A percentile compares a stretch with the other conserved stretches of the same genome.
These are phyloP conservation scores for Panagrolaimus sp. DNA, from an alignment of 1,140 invertebrate genomes.

Conservation along the genomic window DNA sequence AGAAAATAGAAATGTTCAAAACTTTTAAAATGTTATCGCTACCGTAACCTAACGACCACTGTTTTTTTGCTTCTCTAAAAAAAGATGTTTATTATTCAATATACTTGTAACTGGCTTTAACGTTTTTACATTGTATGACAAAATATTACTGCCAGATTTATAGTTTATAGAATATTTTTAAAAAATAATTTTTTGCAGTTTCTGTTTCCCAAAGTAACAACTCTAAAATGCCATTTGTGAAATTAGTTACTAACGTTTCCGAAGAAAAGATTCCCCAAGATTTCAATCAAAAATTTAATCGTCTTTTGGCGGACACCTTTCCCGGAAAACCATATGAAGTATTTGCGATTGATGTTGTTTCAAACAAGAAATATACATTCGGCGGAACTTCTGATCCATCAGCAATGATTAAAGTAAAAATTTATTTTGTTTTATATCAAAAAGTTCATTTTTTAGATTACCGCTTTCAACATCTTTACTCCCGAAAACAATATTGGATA, in stretches of 20 bases:
- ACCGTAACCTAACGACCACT: too few relatives aligned
- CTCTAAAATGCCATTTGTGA: neutral
- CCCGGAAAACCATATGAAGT: constrained; percentile 10
- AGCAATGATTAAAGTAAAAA: neutral
- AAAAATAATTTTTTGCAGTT: neutral
- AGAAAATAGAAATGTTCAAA: too few relatives aligned
- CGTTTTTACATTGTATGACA: too few relatives aligned
- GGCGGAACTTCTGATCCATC: neutral
- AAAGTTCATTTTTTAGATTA: constrained; percentile 8
- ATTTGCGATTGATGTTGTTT: neutral
- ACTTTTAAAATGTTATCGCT: too few relatives aligned
- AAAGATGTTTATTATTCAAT: too few relatives aligned
- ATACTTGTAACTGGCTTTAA: too few relatives aligned
- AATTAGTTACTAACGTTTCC: neutral
- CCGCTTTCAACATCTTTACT: neutral
- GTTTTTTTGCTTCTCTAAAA: too few relatives aligned
- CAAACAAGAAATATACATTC: neutral
- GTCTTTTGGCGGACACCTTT: neutral
- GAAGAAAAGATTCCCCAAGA: neutral
- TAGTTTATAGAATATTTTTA: too few relatives aligned
- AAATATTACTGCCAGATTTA: too few relatives aligned
- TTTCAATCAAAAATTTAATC: constrained; percentile 11
- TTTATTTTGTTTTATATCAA: neutral
- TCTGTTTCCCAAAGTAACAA: neutral
- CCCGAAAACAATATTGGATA: neutral